Percentiles rank a stretch among this genome's conserved stretches.
Evolutionary conservation across 1,140 invertebrate genomes (phyloP).

Genomic region (Sarcophaga peregrina): DNA sequence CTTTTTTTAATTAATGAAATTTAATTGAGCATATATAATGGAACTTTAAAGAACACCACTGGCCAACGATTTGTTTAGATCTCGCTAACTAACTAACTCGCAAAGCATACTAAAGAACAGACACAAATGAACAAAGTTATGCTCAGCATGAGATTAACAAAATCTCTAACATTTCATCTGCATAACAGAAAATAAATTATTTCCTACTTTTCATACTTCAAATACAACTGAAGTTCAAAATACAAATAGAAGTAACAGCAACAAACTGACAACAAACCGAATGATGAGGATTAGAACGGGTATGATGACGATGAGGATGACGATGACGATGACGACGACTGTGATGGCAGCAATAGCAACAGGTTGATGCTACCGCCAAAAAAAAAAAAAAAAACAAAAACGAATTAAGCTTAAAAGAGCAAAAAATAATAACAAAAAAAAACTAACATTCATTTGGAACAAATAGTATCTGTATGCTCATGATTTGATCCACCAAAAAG

Average conservation of each 20-base stretch:
- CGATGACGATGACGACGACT: neutral
- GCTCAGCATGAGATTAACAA: conserved; percentile 24
- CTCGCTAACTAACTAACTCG: neutral
- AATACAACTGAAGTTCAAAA: neutral
- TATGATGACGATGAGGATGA: neutral
- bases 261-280: neutral
- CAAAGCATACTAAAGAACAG: too few relatives aligned
- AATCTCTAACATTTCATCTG: conserved; percentile 19
- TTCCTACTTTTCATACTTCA: conserved; percentile 22
- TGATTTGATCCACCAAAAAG: neutral
- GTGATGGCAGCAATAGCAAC: neutral
- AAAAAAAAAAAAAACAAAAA: neutral
- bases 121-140: neutral
- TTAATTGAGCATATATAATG: too few relatives aligned
- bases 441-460: neutral
- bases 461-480: neutral
- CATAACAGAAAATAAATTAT: conserved; percentile 25
- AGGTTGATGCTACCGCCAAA: conserved; percentile 14
- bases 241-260: neutral
- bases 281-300: neutral
- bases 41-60: neutral
- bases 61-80: neutral
- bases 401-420: neutral
- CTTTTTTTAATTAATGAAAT: too few relatives aligned
- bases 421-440: too few relatives aligned